Conservation (phyloP, 2,113 vertebrate genomes). For the Dunckerocampus dactyliophorus region DNA sequence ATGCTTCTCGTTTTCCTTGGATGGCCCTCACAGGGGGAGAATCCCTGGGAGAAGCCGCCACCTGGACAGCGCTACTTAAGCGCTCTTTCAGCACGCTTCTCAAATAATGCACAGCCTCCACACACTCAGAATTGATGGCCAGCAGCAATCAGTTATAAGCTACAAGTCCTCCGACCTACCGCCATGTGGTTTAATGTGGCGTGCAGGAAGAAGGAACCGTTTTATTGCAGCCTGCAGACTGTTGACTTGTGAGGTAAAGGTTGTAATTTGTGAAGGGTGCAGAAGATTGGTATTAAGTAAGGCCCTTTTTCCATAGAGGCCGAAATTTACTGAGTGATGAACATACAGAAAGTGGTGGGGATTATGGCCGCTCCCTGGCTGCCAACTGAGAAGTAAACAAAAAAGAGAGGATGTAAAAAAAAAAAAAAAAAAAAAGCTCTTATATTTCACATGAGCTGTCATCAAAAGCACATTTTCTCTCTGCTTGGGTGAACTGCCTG, state of each 20-base stretch:
- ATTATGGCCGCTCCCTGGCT: constrained; percentile 52
- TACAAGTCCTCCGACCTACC: constrained; percentile 59
- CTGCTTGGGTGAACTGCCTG: constrained; percentile 49
- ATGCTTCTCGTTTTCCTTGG: constrained; percentile 61
- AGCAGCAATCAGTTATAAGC: constrained; percentile 60
- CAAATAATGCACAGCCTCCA: constrained; percentile 55
- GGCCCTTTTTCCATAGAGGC: constrained; percentile 59
- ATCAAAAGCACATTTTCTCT: constrained; percentile 71
- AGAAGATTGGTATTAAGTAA: constrained; percentile 74
- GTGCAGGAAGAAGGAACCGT: constrained; percentile 53
- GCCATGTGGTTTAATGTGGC: constrained; percentile 62
- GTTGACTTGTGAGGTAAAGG: constrained; percentile 51
- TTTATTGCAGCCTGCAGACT: constrained; percentile 66
- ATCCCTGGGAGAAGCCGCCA: constrained; percentile 56
- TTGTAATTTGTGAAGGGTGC: constrained; percentile 65
- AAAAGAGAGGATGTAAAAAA: constrained; percentile 56
- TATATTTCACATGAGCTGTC: constrained; percentile 68
- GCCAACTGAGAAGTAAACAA: constrained; percentile 61
- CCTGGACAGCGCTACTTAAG: constrained; percentile 60
- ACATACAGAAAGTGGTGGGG: constrained; percentile 46
- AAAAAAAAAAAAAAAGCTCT: constrained; percentile 24
- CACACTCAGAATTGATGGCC: constrained; percentile 41
- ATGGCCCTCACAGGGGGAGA: constrained; percentile 43
- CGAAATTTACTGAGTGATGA: constrained; percentile 67
- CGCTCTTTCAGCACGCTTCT: constrained; percentile 63